Evolutionary conservation across 2,888 invertebrate species (phyloP), one percentile per base, ranked within the genome.

Genomic region (Carabus problematicus): DNA sequence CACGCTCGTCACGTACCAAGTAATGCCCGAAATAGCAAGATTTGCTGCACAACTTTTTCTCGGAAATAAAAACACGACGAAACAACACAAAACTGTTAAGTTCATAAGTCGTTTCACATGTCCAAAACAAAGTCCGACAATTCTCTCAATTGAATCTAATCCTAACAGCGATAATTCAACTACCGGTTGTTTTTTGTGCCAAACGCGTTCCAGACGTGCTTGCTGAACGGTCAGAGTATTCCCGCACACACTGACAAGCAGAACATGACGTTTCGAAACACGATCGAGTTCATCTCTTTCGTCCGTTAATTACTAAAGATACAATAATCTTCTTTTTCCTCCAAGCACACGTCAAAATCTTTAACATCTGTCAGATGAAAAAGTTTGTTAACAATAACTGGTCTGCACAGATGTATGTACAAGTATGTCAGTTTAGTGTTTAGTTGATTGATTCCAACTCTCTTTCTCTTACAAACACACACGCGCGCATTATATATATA

Each of bases 101-200:
- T 69, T 69, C 69, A 69, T 69, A 69, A 69, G 69, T 69, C 62
- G 69, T 55, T 61, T 68, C 69, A 62, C 69, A 69, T 69, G 62
- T 62, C 61, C 62, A 47, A 61, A 52, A 68, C 66, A 66, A 66
- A 66, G 58, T 66, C 69, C 55, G 62, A 69, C 69, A 69, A 68
- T 68, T 68, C 61, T 45, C 39, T 55, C 64, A 64, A 64, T 64
- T 64, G 64, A 68, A 68, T 59, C 59, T 59, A 59, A 59, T 67
- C 59, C 59, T 67, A 29, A 41, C 39, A 29, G 60, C 49, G 67
- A 68, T 68, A 68, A 68, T 68, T 68, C 67, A 68, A 68, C 60
- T 61, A 66, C 14, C 52, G 64, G 29, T 29, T 12, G 1, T 12
- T 11, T n/a, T 12, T 11, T 45, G 19, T 54, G 8, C 6, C 14